These are phyloP conservation scores for Loriculus beryllinus DNA, from an alignment of 2,797 vertebrate genomes.

Conservation along the genomic window DNA sequence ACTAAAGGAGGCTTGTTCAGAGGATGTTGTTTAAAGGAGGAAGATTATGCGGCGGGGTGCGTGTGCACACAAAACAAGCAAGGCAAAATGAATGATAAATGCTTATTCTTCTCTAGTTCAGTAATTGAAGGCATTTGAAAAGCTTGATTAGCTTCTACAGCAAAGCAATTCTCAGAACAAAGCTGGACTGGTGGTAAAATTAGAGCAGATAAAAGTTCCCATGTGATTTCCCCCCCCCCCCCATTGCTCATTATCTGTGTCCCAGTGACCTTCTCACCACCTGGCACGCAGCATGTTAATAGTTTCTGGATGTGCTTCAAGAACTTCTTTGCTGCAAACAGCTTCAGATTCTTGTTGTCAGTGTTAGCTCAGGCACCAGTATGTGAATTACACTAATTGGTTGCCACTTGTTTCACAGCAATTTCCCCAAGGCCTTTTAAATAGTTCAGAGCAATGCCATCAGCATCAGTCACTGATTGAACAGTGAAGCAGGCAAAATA, in stretches of 20 bases:
- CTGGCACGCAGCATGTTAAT: background rate
- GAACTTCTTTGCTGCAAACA: slow-evolving; percentile 8
- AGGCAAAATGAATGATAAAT: background rate
- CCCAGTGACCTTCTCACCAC: slow-evolving; percentile 55
- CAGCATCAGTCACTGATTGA: background rate
- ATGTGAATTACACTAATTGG: slow-evolving; percentile 11
- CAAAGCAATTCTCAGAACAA: background rate
- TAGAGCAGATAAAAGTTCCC: slow-evolving; percentile 46
- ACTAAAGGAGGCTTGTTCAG: background rate
- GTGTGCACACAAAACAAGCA: background rate
- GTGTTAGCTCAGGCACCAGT: background rate
- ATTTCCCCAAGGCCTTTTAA: background rate
- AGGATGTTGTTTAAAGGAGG: background rate
- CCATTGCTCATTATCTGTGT: slow-evolving; percentile 49
- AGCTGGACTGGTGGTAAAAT: background rate
- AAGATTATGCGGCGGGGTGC: background rate
- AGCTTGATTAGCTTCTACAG: slow-evolving; percentile 1
- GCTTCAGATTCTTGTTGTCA: slow-evolving; percentile 1
- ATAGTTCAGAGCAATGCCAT: background rate
- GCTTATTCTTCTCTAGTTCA: background rate
- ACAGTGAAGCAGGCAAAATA: background rate
- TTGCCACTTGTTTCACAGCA: background rate
- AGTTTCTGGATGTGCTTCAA: slow-evolving; percentile 11
- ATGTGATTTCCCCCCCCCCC: background rate
- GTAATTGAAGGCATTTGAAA: slow-evolving; percentile 6